Percentiles rank a stretch among this genome's conserved stretches.
phyloP scores from a whole-genome alignment of 2,888 invertebrate species.

The Stratiomys singularior region DNA sequence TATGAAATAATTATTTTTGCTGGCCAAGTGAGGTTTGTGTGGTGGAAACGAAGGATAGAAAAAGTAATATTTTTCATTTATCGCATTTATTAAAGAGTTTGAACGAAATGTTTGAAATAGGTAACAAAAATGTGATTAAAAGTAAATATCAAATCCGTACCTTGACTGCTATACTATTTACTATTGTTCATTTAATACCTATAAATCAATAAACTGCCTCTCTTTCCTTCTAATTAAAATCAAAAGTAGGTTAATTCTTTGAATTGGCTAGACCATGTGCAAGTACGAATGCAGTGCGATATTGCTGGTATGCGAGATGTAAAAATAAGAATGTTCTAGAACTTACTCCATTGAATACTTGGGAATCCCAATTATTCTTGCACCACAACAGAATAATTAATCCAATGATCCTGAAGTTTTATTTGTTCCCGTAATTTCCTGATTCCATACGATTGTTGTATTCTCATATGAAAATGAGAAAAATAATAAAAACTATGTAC shows the following conservation, averaged over 20 bases:
- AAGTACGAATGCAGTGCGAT: no score
- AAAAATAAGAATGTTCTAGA: no score
- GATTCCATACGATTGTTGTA: background rate
- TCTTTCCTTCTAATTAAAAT: background rate
- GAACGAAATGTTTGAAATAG: constrained; percentile 11
- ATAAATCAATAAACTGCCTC: background rate
- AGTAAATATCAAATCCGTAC: constrained; percentile 27
- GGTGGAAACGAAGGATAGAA: background rate
- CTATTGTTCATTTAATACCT: background rate
- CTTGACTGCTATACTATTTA: constrained; percentile 15
- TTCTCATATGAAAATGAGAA: background rate
- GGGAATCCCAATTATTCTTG: no score
- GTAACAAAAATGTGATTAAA: constrained; percentile 28
- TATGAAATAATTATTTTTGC: background rate
- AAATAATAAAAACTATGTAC: constrained; percentile 1
- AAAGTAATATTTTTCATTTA: constrained; percentile 19
- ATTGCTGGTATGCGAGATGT: no score
- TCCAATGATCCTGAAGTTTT: no score
- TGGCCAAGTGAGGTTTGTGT: background rate
- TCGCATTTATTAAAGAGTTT: background rate
- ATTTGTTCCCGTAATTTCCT: no score
- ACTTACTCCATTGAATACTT: no score
- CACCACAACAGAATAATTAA: no score
- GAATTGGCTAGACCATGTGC: no score
- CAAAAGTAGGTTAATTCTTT: no score